Percentiles rank a stretch among this genome's conserved stretches.
Evolutionary conservation across 1,140 invertebrate genomes (phyloP).

Genomic region (Tetramorium parvispinum): DNA sequence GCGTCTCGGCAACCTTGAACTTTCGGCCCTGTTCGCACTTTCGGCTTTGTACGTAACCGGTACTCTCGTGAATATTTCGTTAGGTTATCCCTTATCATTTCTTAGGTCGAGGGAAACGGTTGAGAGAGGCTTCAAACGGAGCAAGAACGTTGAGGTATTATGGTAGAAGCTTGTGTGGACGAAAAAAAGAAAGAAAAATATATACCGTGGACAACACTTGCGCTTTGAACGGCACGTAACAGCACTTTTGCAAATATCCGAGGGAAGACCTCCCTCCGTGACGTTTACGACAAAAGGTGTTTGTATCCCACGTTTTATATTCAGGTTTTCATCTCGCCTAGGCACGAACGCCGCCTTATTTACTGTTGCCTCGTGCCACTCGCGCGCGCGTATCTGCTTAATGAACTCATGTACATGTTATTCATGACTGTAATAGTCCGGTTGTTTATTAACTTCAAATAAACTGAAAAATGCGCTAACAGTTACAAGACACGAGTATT

Average conservation of each 20-base stretch:
- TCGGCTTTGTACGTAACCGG: not conserved
- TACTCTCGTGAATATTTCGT: slow-evolving; percentile 54
- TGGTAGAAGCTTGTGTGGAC: not conserved
- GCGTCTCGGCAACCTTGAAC: slow-evolving; percentile 31
- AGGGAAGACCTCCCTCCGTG: not conserved
- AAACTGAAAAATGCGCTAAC: not conserved
- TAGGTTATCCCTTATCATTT: slow-evolving; percentile 32
- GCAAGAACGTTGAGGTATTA: not conserved
- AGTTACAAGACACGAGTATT: not conserved
- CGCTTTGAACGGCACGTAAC: slow-evolving; percentile 24
- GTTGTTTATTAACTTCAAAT: not conserved
- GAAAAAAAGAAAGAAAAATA: slow-evolving; percentile 2
- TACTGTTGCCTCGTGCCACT: not conserved
- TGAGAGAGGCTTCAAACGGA: not conserved
- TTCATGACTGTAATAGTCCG: not conserved
- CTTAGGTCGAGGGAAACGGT: not conserved
- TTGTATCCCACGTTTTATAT: slow-evolving; percentile 26
- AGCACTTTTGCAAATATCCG: slow-evolving; percentile 32
- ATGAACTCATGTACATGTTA: not conserved
- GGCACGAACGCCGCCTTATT: not conserved
- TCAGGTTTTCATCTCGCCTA: slow-evolving; percentile 8
- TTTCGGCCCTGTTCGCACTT: slow-evolving; percentile 24
- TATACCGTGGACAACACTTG: not conserved
- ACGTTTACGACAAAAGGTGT: slow-evolving; percentile 15
- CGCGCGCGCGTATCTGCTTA: not conserved